phyloP scores from a whole-genome alignment of 2,888 invertebrate species.

The Heliconius cydno region DNA sequence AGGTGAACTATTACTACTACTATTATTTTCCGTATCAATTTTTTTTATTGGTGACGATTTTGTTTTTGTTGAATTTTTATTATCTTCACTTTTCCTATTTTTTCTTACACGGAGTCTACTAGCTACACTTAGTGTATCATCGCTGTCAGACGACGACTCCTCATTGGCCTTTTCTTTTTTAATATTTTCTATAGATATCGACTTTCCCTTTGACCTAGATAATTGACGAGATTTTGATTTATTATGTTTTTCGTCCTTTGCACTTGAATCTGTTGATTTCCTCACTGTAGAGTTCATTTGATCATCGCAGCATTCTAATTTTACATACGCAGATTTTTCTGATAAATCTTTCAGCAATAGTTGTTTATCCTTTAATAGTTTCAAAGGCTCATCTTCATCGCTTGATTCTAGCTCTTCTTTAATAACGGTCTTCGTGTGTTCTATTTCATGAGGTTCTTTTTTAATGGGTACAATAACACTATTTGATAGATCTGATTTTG shows the following conservation, averaged over 20 bases:
- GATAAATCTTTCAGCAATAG: conserved; percentile 74
- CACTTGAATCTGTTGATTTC: conserved; percentile 66
- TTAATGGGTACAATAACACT: conserved; percentile 49
- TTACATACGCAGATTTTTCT: conserved; percentile 78
- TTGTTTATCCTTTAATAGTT: conserved; percentile 72
- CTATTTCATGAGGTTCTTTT: conserved; percentile 58
- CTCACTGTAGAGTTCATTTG: conserved; percentile 72
- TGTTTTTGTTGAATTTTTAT: conserved; percentile 50
- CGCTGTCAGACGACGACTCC: conserved; percentile 72
- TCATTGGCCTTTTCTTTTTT: conserved; percentile 67
- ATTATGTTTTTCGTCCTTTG: conserved; percentile 64
- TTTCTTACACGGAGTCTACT: conserved; percentile 77
- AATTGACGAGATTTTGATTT: conserved; percentile 65
- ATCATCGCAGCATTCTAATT: conserved; percentile 78
- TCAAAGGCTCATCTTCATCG: conserved; percentile 76
- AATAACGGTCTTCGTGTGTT: conserved; percentile 57
- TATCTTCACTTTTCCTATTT: conserved; percentile 76
- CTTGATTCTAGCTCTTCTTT: conserved; percentile 73
- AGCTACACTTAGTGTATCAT: conserved; percentile 69
- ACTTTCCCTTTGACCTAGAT: conserved; percentile 65
- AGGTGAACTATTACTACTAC: conserved; percentile 68
- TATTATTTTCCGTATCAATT: conserved; percentile 61
- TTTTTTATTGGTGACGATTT: conserved; percentile 70
- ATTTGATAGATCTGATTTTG: conserved; percentile 53
- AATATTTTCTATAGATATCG: conserved; percentile 61